These are phyloP conservation scores for Leptodirus hochenwartii DNA, from an alignment of 2,888 invertebrate genomes.

Conservation along the genomic window DNA sequence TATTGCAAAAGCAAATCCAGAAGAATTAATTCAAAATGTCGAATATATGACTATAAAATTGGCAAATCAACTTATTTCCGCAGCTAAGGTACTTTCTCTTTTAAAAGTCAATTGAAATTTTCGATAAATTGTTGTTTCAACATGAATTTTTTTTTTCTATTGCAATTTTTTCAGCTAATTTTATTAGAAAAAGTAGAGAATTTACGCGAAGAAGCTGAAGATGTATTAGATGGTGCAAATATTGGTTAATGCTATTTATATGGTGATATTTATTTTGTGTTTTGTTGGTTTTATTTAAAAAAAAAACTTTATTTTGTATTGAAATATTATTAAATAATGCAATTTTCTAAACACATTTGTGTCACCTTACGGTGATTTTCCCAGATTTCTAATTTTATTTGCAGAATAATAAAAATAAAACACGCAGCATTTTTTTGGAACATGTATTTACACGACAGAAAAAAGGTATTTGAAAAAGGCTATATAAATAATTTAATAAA, in stretches of 20 bases:
- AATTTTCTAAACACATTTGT: too few relatives aligned
- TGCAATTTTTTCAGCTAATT: slow-evolving; percentile 41
- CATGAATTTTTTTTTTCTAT: slow-evolving; percentile 1
- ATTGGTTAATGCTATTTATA: neutral
- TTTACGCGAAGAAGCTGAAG: slow-evolving; percentile 68
- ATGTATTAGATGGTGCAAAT: slow-evolving; percentile 39
- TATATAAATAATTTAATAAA: too few relatives aligned
- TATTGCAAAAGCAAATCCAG: slow-evolving; percentile 53
- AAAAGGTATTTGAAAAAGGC: too few relatives aligned
- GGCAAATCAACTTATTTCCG: slow-evolving; percentile 66
- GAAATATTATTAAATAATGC: too few relatives aligned
- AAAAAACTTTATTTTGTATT: too few relatives aligned
- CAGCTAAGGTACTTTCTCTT: slow-evolving; percentile 83
- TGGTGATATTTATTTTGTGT: too few relatives aligned
- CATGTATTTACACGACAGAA: too few relatives aligned
- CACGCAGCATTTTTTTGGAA: too few relatives aligned
- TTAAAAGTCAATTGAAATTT: slow-evolving; percentile 8
- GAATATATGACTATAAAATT: slow-evolving; percentile 52
- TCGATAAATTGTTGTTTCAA: slow-evolving; percentile 1
- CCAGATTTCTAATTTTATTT: too few relatives aligned
- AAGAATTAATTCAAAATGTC: slow-evolving; percentile 40
- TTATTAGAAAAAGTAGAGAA: slow-evolving; percentile 74
- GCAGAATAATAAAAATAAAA: too few relatives aligned
- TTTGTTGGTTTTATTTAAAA: too few relatives aligned
- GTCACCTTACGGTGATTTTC: too few relatives aligned